Evolutionary conservation across 2,888 invertebrate species (phyloP).

Genomic region (Bruchidius siliquastri): DNA sequence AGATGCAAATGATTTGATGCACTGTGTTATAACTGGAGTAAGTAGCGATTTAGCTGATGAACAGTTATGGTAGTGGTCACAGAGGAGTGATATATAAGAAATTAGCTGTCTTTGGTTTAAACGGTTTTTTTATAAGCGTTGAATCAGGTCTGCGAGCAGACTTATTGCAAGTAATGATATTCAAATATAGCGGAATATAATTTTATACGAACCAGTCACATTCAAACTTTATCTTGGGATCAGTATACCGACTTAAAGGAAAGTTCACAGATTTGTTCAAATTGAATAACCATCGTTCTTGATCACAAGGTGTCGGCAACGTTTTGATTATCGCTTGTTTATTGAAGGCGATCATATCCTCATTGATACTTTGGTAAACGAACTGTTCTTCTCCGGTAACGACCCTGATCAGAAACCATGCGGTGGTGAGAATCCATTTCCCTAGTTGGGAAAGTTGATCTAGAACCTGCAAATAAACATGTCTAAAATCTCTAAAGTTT

Average conservation of each 20-base stretch:
- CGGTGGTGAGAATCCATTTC: background rate
- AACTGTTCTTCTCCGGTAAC: background rate
- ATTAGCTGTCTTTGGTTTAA: too few species aligned
- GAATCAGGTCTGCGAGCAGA: too few species aligned
- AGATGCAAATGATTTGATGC: too few species aligned
- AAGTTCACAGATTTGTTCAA: slow-evolving; percentile 26
- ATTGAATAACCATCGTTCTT: slow-evolving; percentile 52
- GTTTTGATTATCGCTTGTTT: slow-evolving; percentile 71
- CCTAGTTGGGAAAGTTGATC: background rate
- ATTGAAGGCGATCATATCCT: slow-evolving; percentile 52
- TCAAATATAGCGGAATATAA: background rate
- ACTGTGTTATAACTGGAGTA: too few species aligned
- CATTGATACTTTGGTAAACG: slow-evolving; percentile 24
- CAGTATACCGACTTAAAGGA: slow-evolving; percentile 21
- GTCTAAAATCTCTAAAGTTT: too few species aligned
- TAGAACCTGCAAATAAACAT: background rate
- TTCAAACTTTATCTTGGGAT: slow-evolving; percentile 37
- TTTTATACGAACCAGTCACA: slow-evolving; percentile 56
- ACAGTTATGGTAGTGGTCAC: too few species aligned
- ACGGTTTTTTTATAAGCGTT: too few species aligned
- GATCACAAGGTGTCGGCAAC: slow-evolving; percentile 79
- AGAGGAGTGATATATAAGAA: too few species aligned
- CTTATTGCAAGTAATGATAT: too few species aligned
- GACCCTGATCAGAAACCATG: background rate
- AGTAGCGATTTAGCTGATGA: too few species aligned